Percentiles rank a stretch among this genome's conserved stretches.
phyloP scores from a whole-genome alignment of 2,797 vertebrate genomes.

The Sphenodon punctatus region DNA sequence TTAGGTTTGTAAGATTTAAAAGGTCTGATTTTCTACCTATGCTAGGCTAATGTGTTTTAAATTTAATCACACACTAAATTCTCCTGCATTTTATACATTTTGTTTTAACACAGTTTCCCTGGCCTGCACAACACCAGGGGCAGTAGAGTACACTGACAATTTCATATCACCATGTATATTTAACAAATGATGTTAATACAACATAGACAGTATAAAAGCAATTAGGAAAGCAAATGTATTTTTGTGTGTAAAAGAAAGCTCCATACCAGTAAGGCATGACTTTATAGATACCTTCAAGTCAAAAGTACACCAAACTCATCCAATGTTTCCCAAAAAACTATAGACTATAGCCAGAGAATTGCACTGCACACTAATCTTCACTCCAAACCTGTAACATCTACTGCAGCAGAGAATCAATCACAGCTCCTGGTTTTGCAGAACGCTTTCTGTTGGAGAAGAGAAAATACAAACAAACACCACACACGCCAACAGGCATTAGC shows the following conservation, averaged over 20 bases:
- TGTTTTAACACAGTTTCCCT: not conserved
- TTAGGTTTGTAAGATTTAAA: conserved; percentile 19
- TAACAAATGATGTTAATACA: conserved; percentile 42
- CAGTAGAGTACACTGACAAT: conserved; percentile 23
- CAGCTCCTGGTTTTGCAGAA: conserved; percentile 89
- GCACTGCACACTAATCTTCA: conserved; percentile 60
- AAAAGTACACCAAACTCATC: conserved; percentile 37
- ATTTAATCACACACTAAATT: conserved; percentile 14
- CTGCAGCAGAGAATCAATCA: conserved; percentile 94
- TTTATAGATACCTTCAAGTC: conserved; percentile 42
- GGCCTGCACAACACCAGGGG: conserved; percentile 29
- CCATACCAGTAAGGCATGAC: conserved; percentile 31
- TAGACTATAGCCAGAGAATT: conserved; percentile 44
- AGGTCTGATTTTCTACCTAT: conserved; percentile 4
- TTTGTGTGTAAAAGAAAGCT: conserved; percentile 45
- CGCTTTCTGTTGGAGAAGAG: conserved; percentile 87
- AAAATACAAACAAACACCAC: conserved; percentile 38
- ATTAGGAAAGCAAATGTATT: conserved; percentile 47
- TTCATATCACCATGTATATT: conserved; percentile 59
- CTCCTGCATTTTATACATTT: conserved; percentile 9
- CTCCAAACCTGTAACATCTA: conserved; percentile 73
- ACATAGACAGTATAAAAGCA: conserved; percentile 50
- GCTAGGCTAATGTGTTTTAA: conserved; percentile 37
- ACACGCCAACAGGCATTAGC: conserved; percentile 35
- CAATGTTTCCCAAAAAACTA: conserved; percentile 40